Conservation (phyloP, 2,113 vertebrate genomes). For the Pomatostomus ruficeps region DNA sequence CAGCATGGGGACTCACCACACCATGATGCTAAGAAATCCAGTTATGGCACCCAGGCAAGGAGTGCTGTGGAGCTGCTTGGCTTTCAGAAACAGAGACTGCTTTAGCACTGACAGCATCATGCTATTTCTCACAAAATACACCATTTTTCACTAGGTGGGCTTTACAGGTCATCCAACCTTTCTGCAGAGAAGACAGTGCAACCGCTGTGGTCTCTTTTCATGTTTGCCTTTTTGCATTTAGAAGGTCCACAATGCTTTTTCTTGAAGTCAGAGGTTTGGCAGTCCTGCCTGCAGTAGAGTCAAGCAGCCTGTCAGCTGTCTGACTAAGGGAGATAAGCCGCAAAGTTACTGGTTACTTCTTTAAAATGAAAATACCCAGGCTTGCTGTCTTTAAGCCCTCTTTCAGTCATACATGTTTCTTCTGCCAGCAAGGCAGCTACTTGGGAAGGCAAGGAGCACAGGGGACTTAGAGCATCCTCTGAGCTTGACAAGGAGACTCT, state of each 20-base stretch:
- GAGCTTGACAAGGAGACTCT: background rate
- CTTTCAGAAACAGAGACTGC: background rate
- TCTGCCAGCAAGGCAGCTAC: slow-evolving; percentile 26
- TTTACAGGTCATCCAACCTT: background rate
- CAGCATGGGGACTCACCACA: background rate
- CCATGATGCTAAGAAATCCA: background rate
- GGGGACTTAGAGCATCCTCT: background rate
- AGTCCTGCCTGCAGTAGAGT: background rate
- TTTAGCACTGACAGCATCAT: background rate
- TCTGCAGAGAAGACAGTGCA: background rate
- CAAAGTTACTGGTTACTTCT: background rate
- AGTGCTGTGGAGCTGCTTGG: background rate
- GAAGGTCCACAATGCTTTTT: background rate
- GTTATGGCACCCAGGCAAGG: background rate
- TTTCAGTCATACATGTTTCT: slow-evolving; percentile 25
- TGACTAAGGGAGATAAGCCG: background rate
- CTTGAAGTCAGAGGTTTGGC: background rate
- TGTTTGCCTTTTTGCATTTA: background rate
- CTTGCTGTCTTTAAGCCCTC: slow-evolving; percentile 6
- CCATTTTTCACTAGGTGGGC: background rate
- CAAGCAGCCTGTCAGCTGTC: background rate
- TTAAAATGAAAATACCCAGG: background rate
- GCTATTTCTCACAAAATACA: background rate
- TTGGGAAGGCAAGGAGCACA: background rate
- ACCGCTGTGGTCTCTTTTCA: background rate